These are phyloP conservation scores for Dicycla oo DNA, from an alignment of 2,888 invertebrate species.

Conservation along the genomic window DNA sequence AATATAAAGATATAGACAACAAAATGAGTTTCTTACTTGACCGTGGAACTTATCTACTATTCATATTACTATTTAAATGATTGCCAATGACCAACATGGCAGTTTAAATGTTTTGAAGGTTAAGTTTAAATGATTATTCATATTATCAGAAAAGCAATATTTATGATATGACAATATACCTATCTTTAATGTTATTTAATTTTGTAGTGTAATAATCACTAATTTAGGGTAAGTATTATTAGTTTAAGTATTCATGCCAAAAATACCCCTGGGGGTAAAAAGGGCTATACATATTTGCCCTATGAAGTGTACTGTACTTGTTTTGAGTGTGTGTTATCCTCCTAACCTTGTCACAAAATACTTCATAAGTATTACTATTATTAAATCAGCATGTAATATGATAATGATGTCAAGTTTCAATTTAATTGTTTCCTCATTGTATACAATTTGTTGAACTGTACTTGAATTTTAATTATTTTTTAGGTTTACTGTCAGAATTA, in stretches of 20 bases:
- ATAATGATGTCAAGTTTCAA: slow-evolving; percentile 1
- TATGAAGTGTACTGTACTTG: not conserved
- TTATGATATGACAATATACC: not conserved
- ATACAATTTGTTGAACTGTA: not conserved
- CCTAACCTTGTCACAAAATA: not conserved
- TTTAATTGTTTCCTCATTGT: slow-evolving; percentile 23
- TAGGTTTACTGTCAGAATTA: slow-evolving; percentile 1
- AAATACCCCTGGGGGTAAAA: not conserved
- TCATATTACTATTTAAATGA: slow-evolving; percentile 4
- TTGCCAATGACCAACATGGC: slow-evolving; percentile 16
- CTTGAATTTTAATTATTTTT: not conserved
- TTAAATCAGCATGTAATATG: not conserved
- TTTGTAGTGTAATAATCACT: slow-evolving; percentile 11
- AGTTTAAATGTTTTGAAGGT: slow-evolving; percentile 32
- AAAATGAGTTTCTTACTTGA: slow-evolving; percentile 20
- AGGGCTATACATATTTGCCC: not conserved
- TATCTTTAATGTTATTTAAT: slow-evolving; percentile 1
- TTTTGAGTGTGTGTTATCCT: not conserved
- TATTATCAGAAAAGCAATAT: slow-evolving; percentile 10
- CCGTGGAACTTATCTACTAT: not conserved
- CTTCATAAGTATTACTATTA: not conserved
- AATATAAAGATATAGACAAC: slow-evolving; percentile 11
- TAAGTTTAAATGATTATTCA: slow-evolving; percentile 26
- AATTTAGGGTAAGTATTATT: not conserved
- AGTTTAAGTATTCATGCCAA: not conserved